Conservation (phyloP, 1,140 invertebrate genomes). For the Rhagoletis pomonella region DNA sequence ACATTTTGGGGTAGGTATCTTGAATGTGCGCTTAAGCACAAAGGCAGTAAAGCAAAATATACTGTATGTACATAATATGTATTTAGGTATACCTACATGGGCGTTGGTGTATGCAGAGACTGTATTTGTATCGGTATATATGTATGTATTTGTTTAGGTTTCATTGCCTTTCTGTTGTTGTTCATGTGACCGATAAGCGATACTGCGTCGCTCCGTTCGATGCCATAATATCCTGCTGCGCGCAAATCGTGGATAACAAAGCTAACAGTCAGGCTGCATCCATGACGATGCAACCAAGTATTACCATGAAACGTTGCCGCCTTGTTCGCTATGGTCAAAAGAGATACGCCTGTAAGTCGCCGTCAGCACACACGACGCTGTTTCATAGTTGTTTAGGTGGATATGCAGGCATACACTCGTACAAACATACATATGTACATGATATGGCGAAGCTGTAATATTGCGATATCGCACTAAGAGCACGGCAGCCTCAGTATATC, state of each 20-base stretch:
- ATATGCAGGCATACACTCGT: not conserved
- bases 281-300: not conserved
- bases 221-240: conserved; percentile 44
- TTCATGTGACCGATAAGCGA: conserved; percentile 17
- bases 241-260: conserved; percentile 35
- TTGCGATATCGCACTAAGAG: not conserved
- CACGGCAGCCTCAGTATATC: too few species aligned
- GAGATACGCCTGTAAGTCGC: conserved; percentile 35
- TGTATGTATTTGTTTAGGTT: not conserved
- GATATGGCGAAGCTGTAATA: not conserved
- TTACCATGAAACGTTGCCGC: not conserved
- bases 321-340: conserved; percentile 29
- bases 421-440: not conserved
- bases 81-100: too few species aligned
- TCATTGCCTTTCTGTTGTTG: not conserved
- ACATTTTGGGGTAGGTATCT: too few species aligned
- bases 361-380: conserved; percentile 36
- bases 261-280: not conserved
- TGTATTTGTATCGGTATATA: not conserved
- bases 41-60: too few species aligned
- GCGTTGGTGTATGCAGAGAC: not conserved
- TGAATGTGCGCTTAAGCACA: too few species aligned
- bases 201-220: not conserved
- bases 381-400: conserved; percentile 19
- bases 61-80: too few species aligned